phyloP scores from a whole-genome alignment of 1,140 invertebrate species.

The Nebria ingens region DNA sequence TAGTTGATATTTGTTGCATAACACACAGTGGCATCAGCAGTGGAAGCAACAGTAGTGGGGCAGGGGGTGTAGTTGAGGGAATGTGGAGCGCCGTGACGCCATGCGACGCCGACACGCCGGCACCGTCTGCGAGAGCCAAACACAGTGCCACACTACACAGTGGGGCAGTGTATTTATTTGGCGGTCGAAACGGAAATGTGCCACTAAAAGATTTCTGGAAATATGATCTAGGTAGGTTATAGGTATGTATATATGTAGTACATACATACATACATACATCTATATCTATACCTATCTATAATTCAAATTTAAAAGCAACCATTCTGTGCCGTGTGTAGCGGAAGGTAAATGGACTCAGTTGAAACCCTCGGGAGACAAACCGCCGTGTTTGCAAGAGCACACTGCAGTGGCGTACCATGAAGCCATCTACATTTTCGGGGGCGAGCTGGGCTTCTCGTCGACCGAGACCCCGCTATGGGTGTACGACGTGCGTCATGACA shows the following conservation, averaged over 20 bases:
- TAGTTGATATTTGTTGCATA: too few species aligned
- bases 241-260: too few species aligned
- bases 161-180: slow-evolving; percentile 67
- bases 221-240: slow-evolving; percentile 62
- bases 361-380: slow-evolving; percentile 55
- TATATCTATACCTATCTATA: too few species aligned
- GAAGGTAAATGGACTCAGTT: slow-evolving; percentile 59
- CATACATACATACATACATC: too few species aligned
- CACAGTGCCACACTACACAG: slow-evolving; percentile 69
- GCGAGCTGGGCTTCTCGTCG: slow-evolving; percentile 71
- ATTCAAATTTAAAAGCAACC: too few species aligned
- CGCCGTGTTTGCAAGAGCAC: slow-evolving; percentile 75
- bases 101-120: slow-evolving; percentile 43
- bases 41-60: too few species aligned
- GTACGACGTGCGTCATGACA: slow-evolving; percentile 62
- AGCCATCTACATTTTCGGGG: slow-evolving; percentile 78
- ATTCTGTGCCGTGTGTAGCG: too few species aligned
- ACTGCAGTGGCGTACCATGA: slow-evolving; percentile 66
- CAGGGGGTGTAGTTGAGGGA: background rate
- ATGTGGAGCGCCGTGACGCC: slow-evolving; percentile 53
- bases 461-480: slow-evolving; percentile 82
- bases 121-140: slow-evolving; percentile 60
- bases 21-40: too few species aligned
- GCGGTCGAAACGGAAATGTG: slow-evolving; percentile 70
- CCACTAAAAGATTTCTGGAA: slow-evolving; percentile 78